phyloP scores from a whole-genome alignment of 64 coral and sea anemone genomes.

The Trachythela sp. region DNA sequence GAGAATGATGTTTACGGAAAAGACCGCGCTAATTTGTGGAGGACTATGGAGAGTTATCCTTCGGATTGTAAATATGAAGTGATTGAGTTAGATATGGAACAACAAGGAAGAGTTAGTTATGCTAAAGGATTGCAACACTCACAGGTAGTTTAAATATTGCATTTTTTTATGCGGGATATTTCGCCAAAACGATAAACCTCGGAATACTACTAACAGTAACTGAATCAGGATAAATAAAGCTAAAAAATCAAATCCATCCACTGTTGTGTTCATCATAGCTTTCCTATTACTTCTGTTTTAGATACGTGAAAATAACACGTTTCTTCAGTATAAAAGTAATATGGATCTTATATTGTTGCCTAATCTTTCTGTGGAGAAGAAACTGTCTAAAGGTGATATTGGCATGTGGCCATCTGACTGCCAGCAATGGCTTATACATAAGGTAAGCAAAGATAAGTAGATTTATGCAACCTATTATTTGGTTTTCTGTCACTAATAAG shows the following conservation, averaged over 20 bases:
- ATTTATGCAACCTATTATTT: too few species aligned
- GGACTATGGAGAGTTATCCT: constrained; percentile 71
- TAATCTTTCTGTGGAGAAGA: constrained; percentile 60
- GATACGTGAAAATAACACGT: constrained; percentile 60
- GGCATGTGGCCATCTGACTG: constrained; percentile 67
- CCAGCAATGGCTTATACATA: constrained; percentile 82
- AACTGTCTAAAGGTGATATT: constrained; percentile 62
- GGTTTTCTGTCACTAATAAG: too few species aligned
- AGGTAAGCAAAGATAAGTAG: constrained; percentile 52
- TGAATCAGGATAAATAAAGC: too few species aligned
- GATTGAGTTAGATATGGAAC: constrained; percentile 47
- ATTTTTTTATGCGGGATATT: too few species aligned
- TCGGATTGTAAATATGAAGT: constrained; percentile 53
- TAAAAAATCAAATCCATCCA: too few species aligned
- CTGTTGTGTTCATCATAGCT: too few species aligned
- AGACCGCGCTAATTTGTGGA: constrained; percentile 67
- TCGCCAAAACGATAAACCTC: background rate
- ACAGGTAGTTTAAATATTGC: background rate
- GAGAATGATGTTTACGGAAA: constrained; percentile 70
- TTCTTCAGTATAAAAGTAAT: constrained; percentile 73
- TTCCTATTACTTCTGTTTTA: background rate
- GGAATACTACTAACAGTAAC: too few species aligned
- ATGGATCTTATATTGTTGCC: constrained; percentile 72
- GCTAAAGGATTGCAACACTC: constrained; percentile 61
- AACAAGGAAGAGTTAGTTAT: constrained; percentile 42